A percentile compares a stretch with the other conserved stretches of the same genome.
Evolutionary conservation across 2,113 vertebrate species (phyloP).

Genomic region (Mobula birostris): DNA sequence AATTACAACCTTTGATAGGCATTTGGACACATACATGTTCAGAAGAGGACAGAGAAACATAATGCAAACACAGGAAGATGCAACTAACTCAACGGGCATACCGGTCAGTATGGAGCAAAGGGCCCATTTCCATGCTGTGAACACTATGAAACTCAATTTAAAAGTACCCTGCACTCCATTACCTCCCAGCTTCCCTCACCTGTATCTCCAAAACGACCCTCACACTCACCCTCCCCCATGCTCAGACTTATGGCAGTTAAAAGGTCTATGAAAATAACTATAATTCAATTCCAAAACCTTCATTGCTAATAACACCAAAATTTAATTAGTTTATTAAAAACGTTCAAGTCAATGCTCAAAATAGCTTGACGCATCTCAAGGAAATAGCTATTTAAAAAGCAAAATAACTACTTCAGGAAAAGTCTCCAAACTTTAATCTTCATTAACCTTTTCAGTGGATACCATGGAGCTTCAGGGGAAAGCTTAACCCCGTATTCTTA

Average conservation of each 20-base stretch:
- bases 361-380: background rate
- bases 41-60: too few relatives aligned
- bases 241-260: background rate
- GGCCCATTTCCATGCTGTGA: too few relatives aligned
- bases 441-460: background rate
- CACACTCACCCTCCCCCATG: background rate
- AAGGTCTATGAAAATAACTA: background rate
- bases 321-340: background rate
- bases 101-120: too few relatives aligned
- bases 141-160: background rate
- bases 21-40: too few relatives aligned
- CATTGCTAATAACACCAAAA: background rate
- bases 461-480: slow-evolving; percentile 36
- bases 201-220: background rate
- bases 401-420: background rate
- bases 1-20: too few relatives aligned
- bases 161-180: background rate
- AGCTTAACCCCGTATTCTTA: background rate
- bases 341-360: background rate
- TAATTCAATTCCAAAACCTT: background rate
- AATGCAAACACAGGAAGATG: too few relatives aligned
- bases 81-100: too few relatives aligned
- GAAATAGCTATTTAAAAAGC: background rate
- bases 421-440: background rate
- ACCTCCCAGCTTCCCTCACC: background rate